Percentiles rank a stretch among this genome's conserved stretches.
phyloP scores from a whole-genome alignment of 2,888 invertebrate genomes.

The Anorthoa munda region DNA sequence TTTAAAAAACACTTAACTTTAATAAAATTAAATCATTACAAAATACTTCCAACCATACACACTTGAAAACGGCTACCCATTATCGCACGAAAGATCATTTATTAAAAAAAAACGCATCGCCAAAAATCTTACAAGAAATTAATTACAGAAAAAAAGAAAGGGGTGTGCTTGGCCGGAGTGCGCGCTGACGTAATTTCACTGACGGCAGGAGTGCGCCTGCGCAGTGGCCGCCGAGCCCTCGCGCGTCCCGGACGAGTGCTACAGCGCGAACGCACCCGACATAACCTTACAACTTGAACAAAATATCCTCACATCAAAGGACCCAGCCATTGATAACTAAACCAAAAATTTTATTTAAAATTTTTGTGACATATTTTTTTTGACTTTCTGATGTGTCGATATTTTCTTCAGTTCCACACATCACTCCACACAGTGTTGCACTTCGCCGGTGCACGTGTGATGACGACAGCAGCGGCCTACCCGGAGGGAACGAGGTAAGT shows the following conservation, averaged over 20 bases:
- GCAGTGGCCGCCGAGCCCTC: conserved; percentile 84
- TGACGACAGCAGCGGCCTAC: conserved; percentile 79
- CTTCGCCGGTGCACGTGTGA: conserved; percentile 80
- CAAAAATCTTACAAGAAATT: conserved; percentile 88
- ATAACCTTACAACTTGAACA: conserved; percentile 57
- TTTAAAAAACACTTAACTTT: conserved; percentile 6
- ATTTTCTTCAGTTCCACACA: conserved; percentile 63
- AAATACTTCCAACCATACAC: conserved; percentile 39
- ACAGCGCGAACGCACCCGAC: conserved; percentile 62
- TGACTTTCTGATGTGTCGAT: conserved; percentile 63
- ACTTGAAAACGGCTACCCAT: conserved; percentile 51
- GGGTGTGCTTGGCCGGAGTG: conserved; percentile 84
- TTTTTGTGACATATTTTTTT: conserved; percentile 53
- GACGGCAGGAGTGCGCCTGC: conserved; percentile 78
- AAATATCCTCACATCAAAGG: conserved; percentile 63
- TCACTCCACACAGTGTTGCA: conserved; percentile 66
- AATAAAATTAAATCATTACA: conserved; percentile 44
- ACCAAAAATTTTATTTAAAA: neutral
- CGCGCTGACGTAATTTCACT: conserved; percentile 86
- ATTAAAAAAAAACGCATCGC: conserved; percentile 75
- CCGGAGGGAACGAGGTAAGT: conserved; percentile 81
- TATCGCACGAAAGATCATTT: conserved; percentile 61
- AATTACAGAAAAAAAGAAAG: conserved; percentile 89
- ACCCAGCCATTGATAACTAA: conserved; percentile 23
- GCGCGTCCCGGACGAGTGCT: conserved; percentile 83